Evolutionary conservation across 2,888 invertebrate species (phyloP), one percentile per base, ranked within the genome.

Genomic region (Lordiphosa andalusiaca): DNA sequence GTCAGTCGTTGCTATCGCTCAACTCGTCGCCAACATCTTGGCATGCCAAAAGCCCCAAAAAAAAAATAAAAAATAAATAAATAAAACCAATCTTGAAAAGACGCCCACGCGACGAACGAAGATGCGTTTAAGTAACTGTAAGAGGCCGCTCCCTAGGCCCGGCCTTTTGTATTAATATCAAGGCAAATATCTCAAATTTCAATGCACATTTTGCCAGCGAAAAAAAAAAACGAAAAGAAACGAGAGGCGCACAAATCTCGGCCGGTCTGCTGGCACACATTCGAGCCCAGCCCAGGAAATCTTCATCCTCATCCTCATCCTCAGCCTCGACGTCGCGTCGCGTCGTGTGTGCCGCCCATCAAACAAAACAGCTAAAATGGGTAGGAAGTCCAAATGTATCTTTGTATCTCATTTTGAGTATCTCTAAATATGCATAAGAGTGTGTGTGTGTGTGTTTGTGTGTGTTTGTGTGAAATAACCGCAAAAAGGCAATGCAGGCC

Each of bases 341-440:
- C 54, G 39, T 71, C 73, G 70, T 69, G 76, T 75, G 75, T 63
- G 76, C 72, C 74, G 77, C 77, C 77, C 77, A 77, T 77, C 77
- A 77, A 76, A 60, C 74, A 53, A 54, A 67, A 61, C 70, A 56
- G 76, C 74, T 64, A 59, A 80, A 77, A 80, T 77, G 80, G 80
- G 77, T 76, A 77, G 80, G 77, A 77, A 77, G 76, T 77, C 80
- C 71, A 80, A 80, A 74, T 81, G 82, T 81, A 80, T 80, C 81
- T 78, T 80, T 74, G 72, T 81, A 80, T 81, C 80, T 74, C 72
- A 81, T 81, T 80, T 76, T 80, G 81, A 78, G 78, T 78, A 77
- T 77, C 77, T 77, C 76, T 80, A 76, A 77, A 77, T 78, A 80
- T 81, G 81, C 77, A 73, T 57, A 65, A 67, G 67, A 68, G 61